Evolutionary conservation across 2,888 invertebrate genomes (phyloP), one percentile per base, ranked within the genome.

Genomic region (Aphidoletes aphidimyza): DNA sequence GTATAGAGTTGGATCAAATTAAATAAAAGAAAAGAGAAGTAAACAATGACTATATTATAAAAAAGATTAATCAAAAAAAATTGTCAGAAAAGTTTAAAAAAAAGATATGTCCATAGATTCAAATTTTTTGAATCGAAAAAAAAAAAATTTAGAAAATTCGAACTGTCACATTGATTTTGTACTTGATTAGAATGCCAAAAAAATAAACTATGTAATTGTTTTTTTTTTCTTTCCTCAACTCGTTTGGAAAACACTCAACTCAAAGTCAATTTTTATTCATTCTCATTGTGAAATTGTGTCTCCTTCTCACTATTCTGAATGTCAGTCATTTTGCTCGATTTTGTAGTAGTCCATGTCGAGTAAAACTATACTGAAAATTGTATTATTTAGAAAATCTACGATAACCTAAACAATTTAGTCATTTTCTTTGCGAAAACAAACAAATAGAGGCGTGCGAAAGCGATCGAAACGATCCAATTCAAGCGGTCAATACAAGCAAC

Each of bases 141-240:
- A n/a, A 54, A n/a, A n/a, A n/a, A n/a, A n/a, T n/a, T n/a, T n/a
- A 17, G 8, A 47, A 2, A 11, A 47, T 19, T 14, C 14, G 30
- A 69, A 30, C 30, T 69, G 69, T 69, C 30, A 69, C 69, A 30
- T 69, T 19, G 30, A 69, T 69, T 69, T 69, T 69, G 69, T 69
- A 69, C 30, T 69, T 69, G 69, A 69, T 69, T 30, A 69, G 6
- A 54, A 69, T 69, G 14, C 69, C 69, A 69, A 69, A 69, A 69
- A 69, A 69, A 69, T 69, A 69, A 69, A 69, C 26, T 30, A 30
- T 69, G 69, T 30, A 69, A 1, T 30, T 69, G 30, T 69, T 69
- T 69, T 14, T 2, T 69, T 30, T 69, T 69, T 69, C 30, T 2
- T 69, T 30, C 5, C 54, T 54, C 30, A 30, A 30, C n/a, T 30